phyloP scores from a whole-genome alignment of 2,113 vertebrate genomes.

The Corythornis madagascariensis region DNA sequence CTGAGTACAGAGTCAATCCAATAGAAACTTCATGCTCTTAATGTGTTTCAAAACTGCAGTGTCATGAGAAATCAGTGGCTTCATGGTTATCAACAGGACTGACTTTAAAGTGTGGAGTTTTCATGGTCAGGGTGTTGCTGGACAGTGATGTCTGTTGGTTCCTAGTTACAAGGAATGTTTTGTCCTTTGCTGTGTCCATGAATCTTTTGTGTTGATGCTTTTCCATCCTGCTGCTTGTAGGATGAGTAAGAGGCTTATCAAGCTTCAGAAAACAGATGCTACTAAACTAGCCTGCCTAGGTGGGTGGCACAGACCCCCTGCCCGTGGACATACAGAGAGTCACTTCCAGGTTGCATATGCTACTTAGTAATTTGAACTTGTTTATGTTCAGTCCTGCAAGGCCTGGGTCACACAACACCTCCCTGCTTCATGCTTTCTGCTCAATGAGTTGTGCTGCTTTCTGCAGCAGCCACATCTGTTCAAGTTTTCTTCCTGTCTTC shows the following conservation, averaged over 20 bases:
- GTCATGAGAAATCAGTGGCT: constrained; percentile 4
- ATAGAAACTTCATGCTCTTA: background rate
- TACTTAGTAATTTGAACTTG: background rate
- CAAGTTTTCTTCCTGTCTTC: background rate
- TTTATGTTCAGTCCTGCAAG: background rate
- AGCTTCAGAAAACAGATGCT: background rate
- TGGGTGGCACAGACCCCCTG: background rate
- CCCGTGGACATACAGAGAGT: background rate
- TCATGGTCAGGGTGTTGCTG: background rate
- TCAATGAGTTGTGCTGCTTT: background rate
- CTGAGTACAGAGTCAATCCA: background rate
- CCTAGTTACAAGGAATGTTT: background rate
- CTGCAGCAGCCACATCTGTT: background rate
- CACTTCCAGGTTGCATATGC: background rate
- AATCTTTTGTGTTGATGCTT: background rate
- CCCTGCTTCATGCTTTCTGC: background rate
- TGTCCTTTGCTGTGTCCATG: background rate
- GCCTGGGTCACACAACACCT: background rate
- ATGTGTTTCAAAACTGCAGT: constrained; percentile 12
- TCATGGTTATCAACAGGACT: background rate
- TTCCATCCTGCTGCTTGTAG: background rate
- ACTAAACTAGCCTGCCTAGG: background rate
- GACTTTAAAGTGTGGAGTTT: background rate
- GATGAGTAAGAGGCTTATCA: background rate
- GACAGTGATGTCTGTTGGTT: background rate